Conservation (phyloP, 2,888 invertebrate genomes). For the Gasteruption jaculator region DNA sequence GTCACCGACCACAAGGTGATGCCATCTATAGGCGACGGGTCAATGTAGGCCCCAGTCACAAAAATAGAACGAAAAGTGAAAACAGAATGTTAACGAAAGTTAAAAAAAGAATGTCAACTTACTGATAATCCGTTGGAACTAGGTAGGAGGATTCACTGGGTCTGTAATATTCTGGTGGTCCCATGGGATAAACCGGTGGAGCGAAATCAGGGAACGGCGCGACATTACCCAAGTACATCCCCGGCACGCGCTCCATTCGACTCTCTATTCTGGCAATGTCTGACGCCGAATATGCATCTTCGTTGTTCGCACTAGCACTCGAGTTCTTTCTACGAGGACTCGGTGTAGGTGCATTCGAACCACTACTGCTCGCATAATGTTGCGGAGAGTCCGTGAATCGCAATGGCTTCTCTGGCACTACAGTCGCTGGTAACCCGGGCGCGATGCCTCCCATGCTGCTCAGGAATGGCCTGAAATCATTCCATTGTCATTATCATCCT, state of each 20-base stretch:
- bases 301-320: conserved; percentile 65
- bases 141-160: conserved; percentile 41
- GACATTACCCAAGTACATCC: conserved; percentile 41
- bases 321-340: conserved; percentile 72
- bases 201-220: conserved; percentile 42
- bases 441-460: conserved; percentile 47
- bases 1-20: no score
- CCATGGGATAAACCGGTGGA: conserved; percentile 41
- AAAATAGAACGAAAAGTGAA: no score
- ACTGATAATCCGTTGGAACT: conserved; percentile 43
- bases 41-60: no score
- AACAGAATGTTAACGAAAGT: not conserved
- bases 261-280: conserved; percentile 35
- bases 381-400: conserved; percentile 74
- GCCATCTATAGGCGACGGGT: no score
- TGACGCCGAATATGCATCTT: conserved; percentile 58
- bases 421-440: conserved; percentile 37
- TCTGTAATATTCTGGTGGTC: conserved; percentile 40
- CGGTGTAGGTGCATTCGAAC: conserved; percentile 59
- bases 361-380: conserved; percentile 59
- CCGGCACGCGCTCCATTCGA: conserved; percentile 42
- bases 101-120: conserved; percentile 19
- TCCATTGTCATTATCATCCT: no score
- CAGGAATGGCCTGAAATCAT: conserved; percentile 41
- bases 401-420: conserved; percentile 56